Evolutionary conservation across 1,140 invertebrate species (phyloP).

Genomic region (Bombus confusus): DNA sequence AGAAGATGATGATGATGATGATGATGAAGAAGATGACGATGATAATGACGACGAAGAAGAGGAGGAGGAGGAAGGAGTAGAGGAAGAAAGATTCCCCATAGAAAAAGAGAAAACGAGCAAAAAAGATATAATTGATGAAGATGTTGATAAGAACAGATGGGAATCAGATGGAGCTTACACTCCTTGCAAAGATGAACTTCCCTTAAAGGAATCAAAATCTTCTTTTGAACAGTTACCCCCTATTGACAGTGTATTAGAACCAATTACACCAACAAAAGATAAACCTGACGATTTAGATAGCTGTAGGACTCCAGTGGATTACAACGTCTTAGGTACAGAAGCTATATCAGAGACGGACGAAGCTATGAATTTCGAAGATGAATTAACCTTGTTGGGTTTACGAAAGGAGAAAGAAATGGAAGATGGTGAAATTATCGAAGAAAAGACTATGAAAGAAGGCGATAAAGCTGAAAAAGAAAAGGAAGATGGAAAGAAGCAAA

Average conservation of each 20-base stretch:
- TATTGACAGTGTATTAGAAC: slow-evolving; percentile 73
- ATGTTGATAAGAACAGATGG: slow-evolving; percentile 62
- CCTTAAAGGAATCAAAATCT: slow-evolving; percentile 66
- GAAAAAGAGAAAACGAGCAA: slow-evolving; percentile 59
- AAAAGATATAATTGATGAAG: slow-evolving; percentile 18
- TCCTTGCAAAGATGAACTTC: slow-evolving; percentile 78
- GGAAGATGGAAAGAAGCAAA: slow-evolving; percentile 79
- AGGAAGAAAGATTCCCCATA: slow-evolving; percentile 64
- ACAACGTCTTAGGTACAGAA: slow-evolving; percentile 78
- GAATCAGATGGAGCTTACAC: slow-evolving; percentile 80
- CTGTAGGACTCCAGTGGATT: slow-evolving; percentile 76
- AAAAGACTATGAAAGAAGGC: slow-evolving; percentile 68
- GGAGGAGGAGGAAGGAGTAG: slow-evolving; percentile 38
- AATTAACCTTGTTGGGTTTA: slow-evolving; percentile 60
- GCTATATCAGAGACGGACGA: slow-evolving; percentile 79
- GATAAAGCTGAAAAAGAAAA: slow-evolving; percentile 65
- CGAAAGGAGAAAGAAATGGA: slow-evolving; percentile 72
- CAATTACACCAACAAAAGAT: slow-evolving; percentile 77
- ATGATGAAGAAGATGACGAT: neutral
- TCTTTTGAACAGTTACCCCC: slow-evolving; percentile 33
- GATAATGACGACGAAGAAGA: slow-evolving; percentile 28
- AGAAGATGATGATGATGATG: slow-evolving; percentile 12
- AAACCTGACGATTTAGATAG: slow-evolving; percentile 76
- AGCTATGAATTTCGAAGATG: slow-evolving; percentile 80
- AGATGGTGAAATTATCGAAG: slow-evolving; percentile 82